Evolutionary conservation across 2,797 vertebrate genomes (phyloP).

Genomic region (Tadarida brasiliensis): DNA sequence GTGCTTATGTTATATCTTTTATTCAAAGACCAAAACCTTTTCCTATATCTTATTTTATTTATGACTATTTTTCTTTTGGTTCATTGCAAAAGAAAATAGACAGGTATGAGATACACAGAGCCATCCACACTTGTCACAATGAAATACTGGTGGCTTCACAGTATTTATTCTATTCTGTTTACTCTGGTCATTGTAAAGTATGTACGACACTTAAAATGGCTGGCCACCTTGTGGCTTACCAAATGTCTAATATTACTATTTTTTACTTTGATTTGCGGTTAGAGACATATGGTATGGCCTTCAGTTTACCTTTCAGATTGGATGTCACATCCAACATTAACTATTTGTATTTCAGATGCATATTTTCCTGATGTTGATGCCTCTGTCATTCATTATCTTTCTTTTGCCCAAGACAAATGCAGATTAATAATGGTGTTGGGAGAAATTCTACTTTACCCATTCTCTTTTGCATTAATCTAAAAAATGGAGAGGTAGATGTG

Average conservation of each 20-base stretch:
- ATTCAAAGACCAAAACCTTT: background rate
- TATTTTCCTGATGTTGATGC: background rate
- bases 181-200: background rate
- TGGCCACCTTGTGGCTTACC: background rate
- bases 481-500: background rate
- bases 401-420: background rate
- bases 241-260: background rate
- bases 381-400: background rate
- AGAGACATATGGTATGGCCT: background rate
- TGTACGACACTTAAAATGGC: background rate
- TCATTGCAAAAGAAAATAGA: background rate
- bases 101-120: background rate
- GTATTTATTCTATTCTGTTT: background rate
- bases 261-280: slow-evolving; percentile 10
- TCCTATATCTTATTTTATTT: background rate
- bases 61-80: background rate
- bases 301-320: background rate
- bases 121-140: background rate
- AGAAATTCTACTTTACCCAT: background rate
- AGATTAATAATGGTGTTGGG: background rate
- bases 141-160: background rate
- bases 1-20: background rate
- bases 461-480: background rate
- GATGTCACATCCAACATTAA: background rate
- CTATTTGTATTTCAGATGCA: background rate